A percentile compares a stretch with the other conserved stretches of the same genome.
phyloP scores from a whole-genome alignment of 1,140 invertebrate genomes.

The Trichonephila clavata region DNA sequence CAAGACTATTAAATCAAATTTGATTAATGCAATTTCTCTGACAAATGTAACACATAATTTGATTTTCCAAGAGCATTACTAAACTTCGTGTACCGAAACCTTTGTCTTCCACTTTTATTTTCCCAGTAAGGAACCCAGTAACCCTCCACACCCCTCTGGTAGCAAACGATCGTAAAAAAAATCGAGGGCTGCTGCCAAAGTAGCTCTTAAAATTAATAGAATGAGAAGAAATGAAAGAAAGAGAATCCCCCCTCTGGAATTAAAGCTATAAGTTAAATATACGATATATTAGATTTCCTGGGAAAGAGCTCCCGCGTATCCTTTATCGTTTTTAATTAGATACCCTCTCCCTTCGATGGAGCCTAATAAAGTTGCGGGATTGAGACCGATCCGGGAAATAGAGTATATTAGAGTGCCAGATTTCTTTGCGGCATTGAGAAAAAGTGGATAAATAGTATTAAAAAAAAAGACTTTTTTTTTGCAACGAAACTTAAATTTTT shows the following conservation, averaged over 20 bases:
- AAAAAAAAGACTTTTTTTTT: not conserved
- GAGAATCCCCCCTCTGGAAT: not conserved
- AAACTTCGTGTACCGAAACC: not conserved
- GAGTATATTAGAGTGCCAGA: not conserved
- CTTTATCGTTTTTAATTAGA: conserved; percentile 30
- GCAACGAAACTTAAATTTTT: not conserved
- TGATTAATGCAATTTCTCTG: not conserved
- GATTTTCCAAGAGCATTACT: conserved; percentile 23
- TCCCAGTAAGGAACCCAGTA: not conserved
- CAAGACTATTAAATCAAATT: conserved; percentile 12
- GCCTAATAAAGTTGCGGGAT: not conserved
- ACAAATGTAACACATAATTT: conserved; percentile 25
- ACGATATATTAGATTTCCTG: conserved; percentile 33
- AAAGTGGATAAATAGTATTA: not conserved
- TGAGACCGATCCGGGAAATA: not conserved
- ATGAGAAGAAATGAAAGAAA: conserved; percentile 27
- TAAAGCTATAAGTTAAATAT: conserved; percentile 42
- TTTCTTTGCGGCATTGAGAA: not conserved
- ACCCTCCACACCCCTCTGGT: not conserved
- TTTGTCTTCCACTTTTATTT: not conserved
- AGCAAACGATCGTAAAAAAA: conserved; percentile 3
- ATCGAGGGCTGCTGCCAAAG: not conserved
- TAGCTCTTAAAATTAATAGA: conserved; percentile 51
- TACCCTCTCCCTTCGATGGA: not conserved
- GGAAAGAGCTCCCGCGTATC: not conserved